Percentiles rank a stretch among this genome's conserved stretches.
These are phyloP conservation scores for Zoanthus sansibaricus DNA, from an alignment of 92 coral and sea anemone species.

Conservation along the genomic window DNA sequence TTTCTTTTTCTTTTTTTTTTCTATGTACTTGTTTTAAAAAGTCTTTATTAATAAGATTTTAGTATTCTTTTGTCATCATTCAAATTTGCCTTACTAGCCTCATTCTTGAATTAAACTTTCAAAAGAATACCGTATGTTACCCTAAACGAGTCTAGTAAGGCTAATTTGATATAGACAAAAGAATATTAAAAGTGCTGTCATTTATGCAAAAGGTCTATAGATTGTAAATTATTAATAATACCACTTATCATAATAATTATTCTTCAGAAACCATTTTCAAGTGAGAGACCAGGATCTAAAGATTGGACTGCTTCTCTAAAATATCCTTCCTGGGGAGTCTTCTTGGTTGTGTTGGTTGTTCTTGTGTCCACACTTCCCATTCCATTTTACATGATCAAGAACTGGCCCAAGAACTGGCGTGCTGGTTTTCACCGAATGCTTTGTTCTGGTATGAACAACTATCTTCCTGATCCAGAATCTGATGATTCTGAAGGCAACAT, in stretches of 20 bases:
- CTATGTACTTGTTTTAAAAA: too few species aligned
- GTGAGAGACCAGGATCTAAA: slow-evolving; percentile 70
- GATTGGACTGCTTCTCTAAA: slow-evolving; percentile 64
- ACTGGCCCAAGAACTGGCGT: slow-evolving; percentile 99
- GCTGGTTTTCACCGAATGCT: slow-evolving; percentile 86
- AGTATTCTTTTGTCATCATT: too few species aligned
- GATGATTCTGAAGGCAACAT: slow-evolving; percentile 31
- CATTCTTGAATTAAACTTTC: too few species aligned
- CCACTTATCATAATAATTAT: not conserved
- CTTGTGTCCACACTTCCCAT: slow-evolving; percentile 91
- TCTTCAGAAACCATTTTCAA: slow-evolving; percentile 77
- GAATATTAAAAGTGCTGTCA: too few species aligned
- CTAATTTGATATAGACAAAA: too few species aligned
- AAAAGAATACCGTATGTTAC: too few species aligned
- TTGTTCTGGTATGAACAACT: slow-evolving; percentile 89
- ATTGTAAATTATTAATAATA: too few species aligned
- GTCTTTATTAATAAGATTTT: too few species aligned
- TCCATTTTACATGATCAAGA: slow-evolving; percentile 82
- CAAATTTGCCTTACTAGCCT: too few species aligned
- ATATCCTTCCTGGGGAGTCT: slow-evolving; percentile 95
- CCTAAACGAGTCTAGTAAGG: too few species aligned
- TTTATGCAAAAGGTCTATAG: too few species aligned
- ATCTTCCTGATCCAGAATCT: slow-evolving; percentile 86
- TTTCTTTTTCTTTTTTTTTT: too few species aligned
- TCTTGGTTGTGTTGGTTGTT: slow-evolving; percentile 74